A percentile compares a stretch with the other conserved stretches of the same genome.
phyloP scores from a whole-genome alignment of 1,140 invertebrate species.

The Pomacea maculata region DNA sequence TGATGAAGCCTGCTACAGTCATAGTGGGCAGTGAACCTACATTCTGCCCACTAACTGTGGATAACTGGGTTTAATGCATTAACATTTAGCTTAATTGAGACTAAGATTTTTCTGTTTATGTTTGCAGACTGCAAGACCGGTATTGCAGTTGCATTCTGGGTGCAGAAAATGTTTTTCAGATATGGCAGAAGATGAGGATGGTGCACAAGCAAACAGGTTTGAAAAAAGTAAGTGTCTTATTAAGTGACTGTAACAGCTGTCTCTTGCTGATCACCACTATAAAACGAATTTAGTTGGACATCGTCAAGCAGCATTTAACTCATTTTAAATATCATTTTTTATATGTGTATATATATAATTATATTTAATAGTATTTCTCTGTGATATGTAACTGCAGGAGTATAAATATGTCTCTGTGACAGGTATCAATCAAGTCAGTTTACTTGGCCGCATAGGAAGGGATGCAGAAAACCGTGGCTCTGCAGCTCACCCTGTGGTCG shows the following conservation, averaged over 20 bases:
- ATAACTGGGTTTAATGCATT: too few relatives aligned
- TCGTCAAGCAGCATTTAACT: too few relatives aligned
- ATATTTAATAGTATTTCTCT: neutral
- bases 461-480: slow-evolving; percentile 86
- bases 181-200: neutral
- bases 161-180: neutral
- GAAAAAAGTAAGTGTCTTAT: neutral
- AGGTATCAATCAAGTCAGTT: slow-evolving; percentile 88
- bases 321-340: neutral
- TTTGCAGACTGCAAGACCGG: neutral
- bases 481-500: slow-evolving; percentile 83
- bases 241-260: neutral
- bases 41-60: too few relatives aligned
- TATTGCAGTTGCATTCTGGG: neutral
- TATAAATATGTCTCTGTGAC: slow-evolving; percentile 56
- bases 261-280: neutral
- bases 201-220: neutral
- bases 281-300: too few relatives aligned
- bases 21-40: too few relatives aligned
- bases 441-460: slow-evolving; percentile 85
- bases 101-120: too few relatives aligned
- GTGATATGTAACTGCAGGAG: neutral
- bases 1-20: too few relatives aligned
- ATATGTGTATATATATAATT: neutral
- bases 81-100: too few relatives aligned